Evolutionary conservation across 2,888 invertebrate genomes (phyloP).

Genomic region (Nephrotoma flavescens): DNA sequence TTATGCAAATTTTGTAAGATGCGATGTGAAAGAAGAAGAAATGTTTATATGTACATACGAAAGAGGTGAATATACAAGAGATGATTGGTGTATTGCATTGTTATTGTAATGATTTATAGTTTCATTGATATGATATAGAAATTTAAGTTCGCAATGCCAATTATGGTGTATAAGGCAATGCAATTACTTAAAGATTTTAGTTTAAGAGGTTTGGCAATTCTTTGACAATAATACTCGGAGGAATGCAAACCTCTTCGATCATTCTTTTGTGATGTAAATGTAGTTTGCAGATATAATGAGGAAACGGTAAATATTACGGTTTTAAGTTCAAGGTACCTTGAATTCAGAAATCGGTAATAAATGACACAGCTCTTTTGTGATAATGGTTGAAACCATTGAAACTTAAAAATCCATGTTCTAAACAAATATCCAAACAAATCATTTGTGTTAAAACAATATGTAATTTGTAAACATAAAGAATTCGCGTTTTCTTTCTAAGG

Average conservation of each 20-base stretch:
- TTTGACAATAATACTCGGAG: background rate
- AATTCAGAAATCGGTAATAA: background rate
- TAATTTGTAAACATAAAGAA: fast-evolving
- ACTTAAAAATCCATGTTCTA: too few species aligned
- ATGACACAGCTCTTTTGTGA: too few species aligned
- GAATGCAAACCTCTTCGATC: background rate
- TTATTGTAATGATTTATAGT: background rate
- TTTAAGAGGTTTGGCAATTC: background rate
- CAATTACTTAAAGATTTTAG: background rate
- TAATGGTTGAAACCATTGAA: too few species aligned
- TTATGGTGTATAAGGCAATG: background rate
- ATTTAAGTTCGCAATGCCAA: background rate
- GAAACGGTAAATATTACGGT: background rate
- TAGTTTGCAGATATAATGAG: background rate
- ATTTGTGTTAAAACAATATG: too few species aligned
- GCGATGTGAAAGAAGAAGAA: background rate
- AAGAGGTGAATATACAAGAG: background rate
- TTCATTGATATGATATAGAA: background rate
- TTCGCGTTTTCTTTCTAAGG: too few species aligned
- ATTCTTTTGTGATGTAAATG: background rate
- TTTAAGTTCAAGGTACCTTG: background rate
- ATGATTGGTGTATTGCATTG: background rate
- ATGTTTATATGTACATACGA: background rate
- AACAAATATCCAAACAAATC: too few species aligned
- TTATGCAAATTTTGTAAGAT: background rate